phyloP scores from a whole-genome alignment of 2,797 vertebrate species.

The Eremophila alpestris region DNA sequence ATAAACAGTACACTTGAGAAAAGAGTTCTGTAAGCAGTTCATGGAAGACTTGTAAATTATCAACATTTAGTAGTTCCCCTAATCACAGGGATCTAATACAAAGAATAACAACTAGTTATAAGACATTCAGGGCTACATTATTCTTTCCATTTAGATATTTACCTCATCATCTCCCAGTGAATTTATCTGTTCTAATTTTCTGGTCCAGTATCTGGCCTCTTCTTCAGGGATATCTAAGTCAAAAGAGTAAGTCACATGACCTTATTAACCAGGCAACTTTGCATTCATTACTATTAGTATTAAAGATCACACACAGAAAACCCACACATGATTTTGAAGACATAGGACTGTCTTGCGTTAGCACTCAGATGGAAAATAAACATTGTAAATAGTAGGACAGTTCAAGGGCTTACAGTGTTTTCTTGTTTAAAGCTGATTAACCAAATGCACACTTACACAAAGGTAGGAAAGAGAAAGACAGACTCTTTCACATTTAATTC shows the following conservation, averaged over 20 bases:
- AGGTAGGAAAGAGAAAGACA: neutral
- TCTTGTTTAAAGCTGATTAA: neutral
- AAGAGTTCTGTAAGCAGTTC: neutral
- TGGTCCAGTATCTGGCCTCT: constrained; percentile 95
- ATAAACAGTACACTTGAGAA: neutral
- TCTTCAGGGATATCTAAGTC: constrained; percentile 94
- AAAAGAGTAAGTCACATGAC: constrained; percentile 18
- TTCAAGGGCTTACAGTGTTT: neutral
- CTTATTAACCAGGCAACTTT: neutral
- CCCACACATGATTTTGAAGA: neutral
- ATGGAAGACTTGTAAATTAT: neutral
- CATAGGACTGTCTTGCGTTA: neutral
- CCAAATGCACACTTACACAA: neutral
- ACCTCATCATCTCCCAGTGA: constrained; percentile 89
- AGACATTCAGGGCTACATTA: neutral
- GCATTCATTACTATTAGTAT: neutral
- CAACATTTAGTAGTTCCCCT: neutral
- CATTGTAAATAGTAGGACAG: neutral
- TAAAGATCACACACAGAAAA: neutral
- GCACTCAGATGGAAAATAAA: neutral
- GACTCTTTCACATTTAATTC: neutral
- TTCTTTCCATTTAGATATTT: constrained; percentile 24
- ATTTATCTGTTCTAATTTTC: constrained; percentile 91
- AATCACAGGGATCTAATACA: neutral
- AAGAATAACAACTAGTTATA: neutral